Evolutionary conservation across 2,888 invertebrate species (phyloP).

Genomic region (Leptinotarsa juncta): DNA sequence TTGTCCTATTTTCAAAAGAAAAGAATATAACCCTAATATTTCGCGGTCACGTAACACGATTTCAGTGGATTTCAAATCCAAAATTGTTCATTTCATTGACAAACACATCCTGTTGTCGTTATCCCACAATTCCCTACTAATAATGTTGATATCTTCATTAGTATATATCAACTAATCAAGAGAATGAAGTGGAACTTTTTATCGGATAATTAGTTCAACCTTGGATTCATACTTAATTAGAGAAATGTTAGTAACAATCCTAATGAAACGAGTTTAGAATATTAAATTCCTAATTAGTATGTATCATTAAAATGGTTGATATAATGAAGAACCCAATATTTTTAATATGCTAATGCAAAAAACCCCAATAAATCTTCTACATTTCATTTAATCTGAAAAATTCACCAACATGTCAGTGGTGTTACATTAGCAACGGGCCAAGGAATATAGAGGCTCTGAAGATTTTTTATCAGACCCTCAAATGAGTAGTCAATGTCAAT

Average conservation of each 20-base stretch:
- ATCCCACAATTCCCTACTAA: background rate
- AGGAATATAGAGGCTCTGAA: background rate
- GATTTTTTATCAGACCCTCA: too few relatives aligned
- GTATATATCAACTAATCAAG: conserved; percentile 8
- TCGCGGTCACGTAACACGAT: background rate
- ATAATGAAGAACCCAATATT: conserved; percentile 33
- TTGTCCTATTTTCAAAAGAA: too few relatives aligned
- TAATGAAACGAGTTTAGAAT: conserved; percentile 32
- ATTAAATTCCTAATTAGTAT: conserved; percentile 37
- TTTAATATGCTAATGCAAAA: background rate
- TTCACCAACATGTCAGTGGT: background rate
- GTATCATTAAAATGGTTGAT: conserved; percentile 35
- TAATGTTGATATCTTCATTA: conserved; percentile 16
- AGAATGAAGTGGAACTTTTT: conserved; percentile 12
- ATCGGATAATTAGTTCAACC: conserved; percentile 17
- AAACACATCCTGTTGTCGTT: background rate
- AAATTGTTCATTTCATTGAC: conserved; percentile 4
- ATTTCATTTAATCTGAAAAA: background rate
- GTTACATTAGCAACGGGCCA: background rate
- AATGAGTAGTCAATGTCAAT: too few relatives aligned
- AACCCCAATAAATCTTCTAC: background rate
- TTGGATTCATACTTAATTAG: conserved; percentile 19
- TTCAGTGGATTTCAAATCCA: background rate
- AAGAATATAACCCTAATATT: background rate
- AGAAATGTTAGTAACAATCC: conserved; percentile 10